These are phyloP conservation scores for Xestoiulus laeticollis DNA, from an alignment of 2,888 invertebrate genomes.

Conservation along the genomic window DNA sequence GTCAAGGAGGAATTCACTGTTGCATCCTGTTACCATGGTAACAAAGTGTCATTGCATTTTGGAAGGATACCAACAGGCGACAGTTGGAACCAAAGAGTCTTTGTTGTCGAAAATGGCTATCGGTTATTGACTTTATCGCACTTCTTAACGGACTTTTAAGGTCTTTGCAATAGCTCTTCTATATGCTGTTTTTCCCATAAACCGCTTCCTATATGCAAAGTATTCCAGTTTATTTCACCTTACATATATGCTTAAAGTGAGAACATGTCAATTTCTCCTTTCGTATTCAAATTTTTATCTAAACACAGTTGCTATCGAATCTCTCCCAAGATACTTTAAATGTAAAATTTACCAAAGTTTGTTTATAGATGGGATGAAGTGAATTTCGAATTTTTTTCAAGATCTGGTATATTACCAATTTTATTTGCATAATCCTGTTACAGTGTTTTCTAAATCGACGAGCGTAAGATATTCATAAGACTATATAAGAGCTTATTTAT, in stretches of 20 bases:
- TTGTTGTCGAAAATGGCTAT: conserved; percentile 2
- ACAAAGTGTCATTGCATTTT: background rate
- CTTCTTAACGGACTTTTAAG: background rate
- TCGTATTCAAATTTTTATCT: background rate
- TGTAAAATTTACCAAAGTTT: background rate
- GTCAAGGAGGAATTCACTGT: background rate
- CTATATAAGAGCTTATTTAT: no score
- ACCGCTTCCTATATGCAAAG: background rate
- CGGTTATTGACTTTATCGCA: background rate
- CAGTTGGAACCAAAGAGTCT: background rate
- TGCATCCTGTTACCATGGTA: background rate
- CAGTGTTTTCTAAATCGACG: no score
- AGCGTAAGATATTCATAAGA: no score
- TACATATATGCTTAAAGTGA: background rate
- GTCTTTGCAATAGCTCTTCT: background rate
- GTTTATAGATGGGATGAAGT: background rate
- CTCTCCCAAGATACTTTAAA: background rate
- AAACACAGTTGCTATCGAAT: background rate
- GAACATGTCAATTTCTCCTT: background rate
- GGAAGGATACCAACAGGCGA: background rate
- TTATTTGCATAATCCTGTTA: background rate
- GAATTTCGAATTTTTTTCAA: background rate
- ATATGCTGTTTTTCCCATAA: background rate
- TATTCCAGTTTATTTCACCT: background rate
- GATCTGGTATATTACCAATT: background rate